A percentile compares a stretch with the other conserved stretches of the same genome.
Evolutionary conservation across 2,797 vertebrate species (phyloP).

Genomic region (Zalophus californianus): DNA sequence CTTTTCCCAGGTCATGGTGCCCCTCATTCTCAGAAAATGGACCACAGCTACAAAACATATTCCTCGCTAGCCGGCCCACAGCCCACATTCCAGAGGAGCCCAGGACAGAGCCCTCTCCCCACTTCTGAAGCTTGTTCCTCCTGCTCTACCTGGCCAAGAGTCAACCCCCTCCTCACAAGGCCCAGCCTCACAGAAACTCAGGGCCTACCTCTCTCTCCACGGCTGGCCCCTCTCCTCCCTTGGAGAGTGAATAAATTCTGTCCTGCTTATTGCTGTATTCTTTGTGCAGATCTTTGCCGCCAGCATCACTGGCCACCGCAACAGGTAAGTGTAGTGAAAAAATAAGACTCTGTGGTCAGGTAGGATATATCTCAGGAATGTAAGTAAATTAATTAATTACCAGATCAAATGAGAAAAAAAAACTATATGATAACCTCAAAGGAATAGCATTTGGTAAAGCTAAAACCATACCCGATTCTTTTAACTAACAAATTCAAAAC

Average conservation of each 20-base stretch:
- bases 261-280: background rate
- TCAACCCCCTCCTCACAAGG: background rate
- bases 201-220: background rate
- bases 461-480: background rate
- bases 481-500: background rate
- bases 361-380: background rate
- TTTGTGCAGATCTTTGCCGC: background rate
- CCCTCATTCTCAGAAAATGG: background rate
- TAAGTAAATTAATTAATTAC: background rate
- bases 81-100: background rate
- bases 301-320: background rate
- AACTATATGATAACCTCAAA: background rate
- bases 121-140: background rate
- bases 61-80: background rate
- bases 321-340: background rate
- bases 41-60: background rate
- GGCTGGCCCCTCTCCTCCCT: background rate
- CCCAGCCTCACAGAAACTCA: background rate
- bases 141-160: background rate
- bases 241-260: background rate
- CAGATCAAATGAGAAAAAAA: background rate
- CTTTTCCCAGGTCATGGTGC: background rate
- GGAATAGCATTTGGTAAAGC: background rate
- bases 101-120: background rate
- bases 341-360: background rate